Percentiles rank a stretch among this genome's conserved stretches.
Conservation (phyloP, 1,140 invertebrate genomes). For the Uloborus diversus region DNA sequence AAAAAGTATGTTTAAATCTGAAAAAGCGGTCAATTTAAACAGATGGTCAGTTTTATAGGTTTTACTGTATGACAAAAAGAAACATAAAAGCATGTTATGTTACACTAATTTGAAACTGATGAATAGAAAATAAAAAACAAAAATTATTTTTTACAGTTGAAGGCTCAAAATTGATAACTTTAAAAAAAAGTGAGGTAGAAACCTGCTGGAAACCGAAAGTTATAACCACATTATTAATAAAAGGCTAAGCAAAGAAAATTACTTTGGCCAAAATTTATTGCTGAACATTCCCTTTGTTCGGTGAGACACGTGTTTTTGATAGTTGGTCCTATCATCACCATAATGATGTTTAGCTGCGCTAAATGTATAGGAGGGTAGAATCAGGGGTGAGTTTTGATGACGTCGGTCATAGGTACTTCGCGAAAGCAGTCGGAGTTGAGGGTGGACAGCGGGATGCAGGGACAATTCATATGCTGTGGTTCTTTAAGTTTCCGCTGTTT, state of each 20-base stretch:
- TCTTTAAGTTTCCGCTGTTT: conserved; percentile 34
- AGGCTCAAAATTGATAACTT: too few relatives aligned
- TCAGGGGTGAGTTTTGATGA: background rate
- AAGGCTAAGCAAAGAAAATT: background rate
- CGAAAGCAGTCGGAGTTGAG: background rate
- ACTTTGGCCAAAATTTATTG: background rate
- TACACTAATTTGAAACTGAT: too few relatives aligned
- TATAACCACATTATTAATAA: conserved; percentile 9
- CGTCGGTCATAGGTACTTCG: conserved; percentile 7
- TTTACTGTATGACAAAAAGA: too few relatives aligned
- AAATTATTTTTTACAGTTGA: too few relatives aligned
- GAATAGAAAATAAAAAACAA: too few relatives aligned
- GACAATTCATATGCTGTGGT: conserved; percentile 37
- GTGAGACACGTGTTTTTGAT: conserved; percentile 50
- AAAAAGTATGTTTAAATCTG: too few relatives aligned
- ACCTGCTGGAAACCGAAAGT: too few relatives aligned
- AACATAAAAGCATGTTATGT: too few relatives aligned
- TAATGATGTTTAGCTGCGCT: conserved; percentile 19
- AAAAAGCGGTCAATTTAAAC: too few relatives aligned
- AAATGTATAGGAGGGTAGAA: background rate
- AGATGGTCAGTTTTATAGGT: too few relatives aligned
- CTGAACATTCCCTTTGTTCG: conserved; percentile 23
- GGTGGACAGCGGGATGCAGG: background rate
- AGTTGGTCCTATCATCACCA: conserved; percentile 41
- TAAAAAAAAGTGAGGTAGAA: too few relatives aligned